phyloP scores from a whole-genome alignment of 35 echinoderm and acorn worm genomes.

The Chiridota heheva region DNA sequence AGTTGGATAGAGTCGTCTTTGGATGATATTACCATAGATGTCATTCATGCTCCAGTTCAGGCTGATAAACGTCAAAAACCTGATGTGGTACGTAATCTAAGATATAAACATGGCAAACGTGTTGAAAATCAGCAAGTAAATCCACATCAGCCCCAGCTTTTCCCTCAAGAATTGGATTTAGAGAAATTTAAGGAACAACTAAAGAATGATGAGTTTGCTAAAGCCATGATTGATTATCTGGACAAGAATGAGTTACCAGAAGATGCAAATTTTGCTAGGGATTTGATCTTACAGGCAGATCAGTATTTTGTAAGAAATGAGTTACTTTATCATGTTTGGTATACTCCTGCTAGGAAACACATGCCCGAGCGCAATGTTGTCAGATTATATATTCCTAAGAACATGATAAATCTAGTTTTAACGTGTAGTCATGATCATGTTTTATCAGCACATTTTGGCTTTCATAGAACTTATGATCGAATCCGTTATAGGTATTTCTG shows the following conservation, averaged over 20 bases:
- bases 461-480: not conserved
- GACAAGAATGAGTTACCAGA: not conserved
- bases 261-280: not conserved
- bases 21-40: not conserved
- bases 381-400: not conserved
- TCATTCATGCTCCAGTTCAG: too few relatives aligned
- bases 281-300: constrained; percentile 10
- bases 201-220: not conserved
- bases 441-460: constrained; percentile 7
- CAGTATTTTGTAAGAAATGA: constrained; percentile 22
- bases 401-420: constrained; percentile 13
- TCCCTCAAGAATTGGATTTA: not conserved
- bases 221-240: not conserved
- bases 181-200: not conserved
- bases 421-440: constrained; percentile 23
- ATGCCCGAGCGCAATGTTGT: not conserved
- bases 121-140: not conserved
- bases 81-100: not conserved
- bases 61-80: too few relatives aligned
- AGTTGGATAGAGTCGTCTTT: not conserved
- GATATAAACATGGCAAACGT: not conserved
- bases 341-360: constrained; percentile 5
- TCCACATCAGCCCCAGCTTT: not conserved
- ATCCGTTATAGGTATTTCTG: constrained; percentile 21
- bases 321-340: constrained; percentile 29